Evolutionary conservation across 2,113 vertebrate species (phyloP), one percentile per base, ranked within the genome.

Genomic region (Lasiurus borealis): DNA sequence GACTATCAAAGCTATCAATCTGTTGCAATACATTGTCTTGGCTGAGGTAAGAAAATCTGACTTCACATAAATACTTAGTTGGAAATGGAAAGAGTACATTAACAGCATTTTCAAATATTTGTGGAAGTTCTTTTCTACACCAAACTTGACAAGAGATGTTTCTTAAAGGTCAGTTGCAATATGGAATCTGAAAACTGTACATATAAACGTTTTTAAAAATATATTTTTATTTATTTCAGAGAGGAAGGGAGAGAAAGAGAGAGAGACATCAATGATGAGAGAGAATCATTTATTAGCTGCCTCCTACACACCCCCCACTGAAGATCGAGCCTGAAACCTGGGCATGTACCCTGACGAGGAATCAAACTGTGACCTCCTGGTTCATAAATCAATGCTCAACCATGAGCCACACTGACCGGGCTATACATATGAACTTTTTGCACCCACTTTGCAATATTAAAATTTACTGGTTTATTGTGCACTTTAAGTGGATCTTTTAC

Each of bases 401-500:
- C 54, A 57, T 57, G 57, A 59, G 21, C 57, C 57, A 59, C 57
- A 59, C 8, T 59, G 57, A 59, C 57, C 2, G 3, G 57, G 57
- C 57, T 12, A 3, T 54, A 54, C 19, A 46, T 81, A 68, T 36
- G 36, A 86, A 57, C 48, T 94, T 57, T 72, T n/a, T 85, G 10
- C 0, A 68, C 40, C 80, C 48, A 69, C 13, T 88, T 21, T 73
- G 25, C 78, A 88, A 88, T 31, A 82, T 40, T 72, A 68, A 93
- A 93, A 84, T 95, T 0, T 73, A 85, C 16, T n/a, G 36, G 29
- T 71, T 48, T 82, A 82, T 36, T 10, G n/a, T 68, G 18, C 8
- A 89, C 59, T 92, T 59, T 71, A 59, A 90, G 72, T 50, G 31
- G n/a, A 68, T 84, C 21, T 82, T 82, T 84, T 66, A 83, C 59